Evolutionary conservation across 2,888 invertebrate genomes (phyloP).

Genomic region (Trachelus iudaicus): DNA sequence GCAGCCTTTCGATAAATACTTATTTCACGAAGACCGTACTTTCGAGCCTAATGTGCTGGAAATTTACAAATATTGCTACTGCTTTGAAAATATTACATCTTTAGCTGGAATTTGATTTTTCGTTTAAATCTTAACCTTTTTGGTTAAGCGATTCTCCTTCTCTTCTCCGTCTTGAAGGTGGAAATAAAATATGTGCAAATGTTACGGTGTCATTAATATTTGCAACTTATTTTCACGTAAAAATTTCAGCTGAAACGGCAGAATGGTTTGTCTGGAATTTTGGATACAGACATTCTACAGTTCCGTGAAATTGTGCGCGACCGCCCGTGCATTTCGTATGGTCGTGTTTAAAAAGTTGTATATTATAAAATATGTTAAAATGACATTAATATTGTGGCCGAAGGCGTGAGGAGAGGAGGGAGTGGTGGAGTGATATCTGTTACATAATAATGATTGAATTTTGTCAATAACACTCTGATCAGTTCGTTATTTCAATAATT

Average conservation of each 20-base stretch:
- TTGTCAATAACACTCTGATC: background rate
- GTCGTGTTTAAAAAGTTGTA: too few species aligned
- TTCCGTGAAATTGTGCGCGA: too few species aligned
- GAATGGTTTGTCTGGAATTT: background rate
- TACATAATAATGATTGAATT: background rate
- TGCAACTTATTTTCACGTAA: background rate
- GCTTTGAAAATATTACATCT: background rate
- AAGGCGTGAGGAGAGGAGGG: too few species aligned
- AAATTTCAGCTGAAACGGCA: background rate
- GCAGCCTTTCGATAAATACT: background rate
- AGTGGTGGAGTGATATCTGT: background rate
- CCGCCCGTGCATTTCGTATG: too few species aligned
- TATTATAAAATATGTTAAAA: too few species aligned
- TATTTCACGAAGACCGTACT: background rate
- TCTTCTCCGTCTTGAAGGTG: background rate
- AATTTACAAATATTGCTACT: background rate
- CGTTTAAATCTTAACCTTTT: background rate
- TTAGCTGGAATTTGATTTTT: background rate
- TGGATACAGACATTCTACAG: too few species aligned
- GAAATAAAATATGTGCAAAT: background rate
- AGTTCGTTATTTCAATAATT: too few species aligned
- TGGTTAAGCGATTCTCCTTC: too few species aligned
- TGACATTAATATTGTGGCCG: too few species aligned
- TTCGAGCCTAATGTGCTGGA: background rate
- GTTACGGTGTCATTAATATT: background rate